Conservation (phyloP, 2,888 invertebrate genomes). For the Gastrophysa polygoni region DNA sequence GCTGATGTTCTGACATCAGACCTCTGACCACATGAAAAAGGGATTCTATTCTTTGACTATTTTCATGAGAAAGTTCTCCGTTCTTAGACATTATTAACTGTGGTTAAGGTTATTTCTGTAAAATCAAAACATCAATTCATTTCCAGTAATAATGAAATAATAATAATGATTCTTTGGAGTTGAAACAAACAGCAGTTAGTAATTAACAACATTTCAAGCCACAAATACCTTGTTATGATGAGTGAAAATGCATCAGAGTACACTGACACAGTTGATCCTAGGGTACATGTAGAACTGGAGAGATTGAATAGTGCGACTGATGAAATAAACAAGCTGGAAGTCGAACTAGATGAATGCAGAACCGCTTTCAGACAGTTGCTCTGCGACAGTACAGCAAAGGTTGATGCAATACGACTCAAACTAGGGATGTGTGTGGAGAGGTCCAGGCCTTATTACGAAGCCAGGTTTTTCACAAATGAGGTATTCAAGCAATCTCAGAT, state of each 20-base stretch:
- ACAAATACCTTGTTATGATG: slow-evolving; percentile 59
- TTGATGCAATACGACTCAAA: slow-evolving; percentile 81
- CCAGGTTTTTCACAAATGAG: slow-evolving; percentile 82
- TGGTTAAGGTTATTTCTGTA: too few relatives aligned
- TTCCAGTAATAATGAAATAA: too few relatives aligned
- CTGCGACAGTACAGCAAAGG: slow-evolving; percentile 81
- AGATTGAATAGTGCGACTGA: slow-evolving; percentile 89
- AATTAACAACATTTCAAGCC: too few relatives aligned
- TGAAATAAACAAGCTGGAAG: slow-evolving; percentile 89
- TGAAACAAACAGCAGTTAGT: too few relatives aligned
- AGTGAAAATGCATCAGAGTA: slow-evolving; percentile 65
- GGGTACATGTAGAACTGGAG: slow-evolving; percentile 88
- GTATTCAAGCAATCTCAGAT: slow-evolving; percentile 84
- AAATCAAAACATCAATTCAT: too few relatives aligned
- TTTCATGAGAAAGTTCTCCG: too few relatives aligned
- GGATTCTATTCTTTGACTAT: too few relatives aligned
- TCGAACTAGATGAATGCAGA: slow-evolving; percentile 87
- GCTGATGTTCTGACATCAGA: too few relatives aligned
- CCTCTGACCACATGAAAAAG: too few relatives aligned
- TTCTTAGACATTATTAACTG: too few relatives aligned
- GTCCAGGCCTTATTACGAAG: slow-evolving; percentile 90
- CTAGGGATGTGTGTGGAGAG: slow-evolving; percentile 84
- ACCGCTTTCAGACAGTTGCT: slow-evolving; percentile 80
- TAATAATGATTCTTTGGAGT: too few relatives aligned
- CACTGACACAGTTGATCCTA: slow-evolving; percentile 78